These are phyloP conservation scores for Nasua narica DNA, from an alignment of 2,797 vertebrate species.

Conservation along the genomic window DNA sequence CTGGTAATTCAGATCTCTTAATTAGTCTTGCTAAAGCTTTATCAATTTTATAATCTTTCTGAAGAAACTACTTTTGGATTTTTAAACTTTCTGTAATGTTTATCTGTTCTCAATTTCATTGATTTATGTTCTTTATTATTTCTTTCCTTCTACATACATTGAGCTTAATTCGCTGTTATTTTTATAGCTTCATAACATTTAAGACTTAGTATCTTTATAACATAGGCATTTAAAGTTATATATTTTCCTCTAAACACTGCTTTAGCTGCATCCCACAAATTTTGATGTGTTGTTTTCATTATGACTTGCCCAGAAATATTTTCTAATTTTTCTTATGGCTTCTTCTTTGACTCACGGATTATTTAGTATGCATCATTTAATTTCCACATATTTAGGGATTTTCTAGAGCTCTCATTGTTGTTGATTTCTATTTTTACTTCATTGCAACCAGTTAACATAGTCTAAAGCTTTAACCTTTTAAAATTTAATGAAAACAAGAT, in stretches of 20 bases:
- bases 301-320: neutral
- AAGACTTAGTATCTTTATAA: neutral
- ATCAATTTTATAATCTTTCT: neutral
- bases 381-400: constrained; percentile 7
- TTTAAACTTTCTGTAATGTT: neutral
- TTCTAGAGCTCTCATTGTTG: neutral
- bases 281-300: constrained; percentile 26
- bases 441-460: neutral
- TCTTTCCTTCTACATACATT: neutral
- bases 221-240: neutral
- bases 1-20: neutral
- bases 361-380: neutral
- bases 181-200: neutral
- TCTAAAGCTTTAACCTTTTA: neutral
- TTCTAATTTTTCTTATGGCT: constrained; percentile 1
- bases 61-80: neutral
- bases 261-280: neutral
- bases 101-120: neutral
- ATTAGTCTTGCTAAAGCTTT: neutral
- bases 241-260: neutral
- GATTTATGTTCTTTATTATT: neutral
- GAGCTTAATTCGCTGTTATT: neutral
- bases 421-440: constrained; percentile 8
- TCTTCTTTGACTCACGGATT: neutral
- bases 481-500: neutral